Conservation (phyloP, 2,888 invertebrate genomes). For the Hemaris fuciformis region DNA sequence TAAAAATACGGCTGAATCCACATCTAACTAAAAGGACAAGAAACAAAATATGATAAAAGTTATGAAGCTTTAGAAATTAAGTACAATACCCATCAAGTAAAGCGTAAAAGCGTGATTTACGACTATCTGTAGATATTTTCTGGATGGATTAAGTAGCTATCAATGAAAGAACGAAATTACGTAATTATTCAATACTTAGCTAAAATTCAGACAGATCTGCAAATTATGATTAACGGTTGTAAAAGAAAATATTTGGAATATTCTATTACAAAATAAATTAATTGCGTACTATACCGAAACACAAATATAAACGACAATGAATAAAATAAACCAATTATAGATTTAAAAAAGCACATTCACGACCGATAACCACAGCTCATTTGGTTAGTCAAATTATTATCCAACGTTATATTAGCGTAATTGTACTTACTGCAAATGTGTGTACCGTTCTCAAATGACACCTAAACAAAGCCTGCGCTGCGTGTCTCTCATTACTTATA, state of each 20-base stretch:
- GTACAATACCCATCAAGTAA: neutral
- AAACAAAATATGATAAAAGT: neutral
- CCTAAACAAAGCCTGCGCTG: slow-evolving; percentile 53
- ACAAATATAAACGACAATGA: neutral
- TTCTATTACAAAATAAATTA: neutral
- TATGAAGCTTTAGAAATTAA: neutral
- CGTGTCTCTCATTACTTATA: slow-evolving; percentile 64
- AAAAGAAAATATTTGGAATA: too few relatives aligned
- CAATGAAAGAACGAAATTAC: too few relatives aligned
- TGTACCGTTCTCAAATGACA: slow-evolving; percentile 59
- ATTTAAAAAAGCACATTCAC: slow-evolving; percentile 16
- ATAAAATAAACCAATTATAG: slow-evolving; percentile 10
- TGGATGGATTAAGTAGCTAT: too few relatives aligned
- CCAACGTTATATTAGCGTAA: slow-evolving; percentile 33
- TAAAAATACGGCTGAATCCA: neutral
- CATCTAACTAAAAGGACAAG: neutral
- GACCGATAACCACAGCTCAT: slow-evolving; percentile 19
- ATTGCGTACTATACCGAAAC: neutral
- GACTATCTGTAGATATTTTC: too few relatives aligned
- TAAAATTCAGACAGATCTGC: too few relatives aligned
- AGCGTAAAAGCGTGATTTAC: too few relatives aligned
- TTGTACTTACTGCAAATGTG: slow-evolving; percentile 47
- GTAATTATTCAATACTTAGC: too few relatives aligned
- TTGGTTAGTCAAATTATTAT: slow-evolving; percentile 24
- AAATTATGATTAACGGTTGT: too few relatives aligned